phyloP scores from a whole-genome alignment of 2,888 invertebrate species.

The Thelaira solivaga region DNA sequence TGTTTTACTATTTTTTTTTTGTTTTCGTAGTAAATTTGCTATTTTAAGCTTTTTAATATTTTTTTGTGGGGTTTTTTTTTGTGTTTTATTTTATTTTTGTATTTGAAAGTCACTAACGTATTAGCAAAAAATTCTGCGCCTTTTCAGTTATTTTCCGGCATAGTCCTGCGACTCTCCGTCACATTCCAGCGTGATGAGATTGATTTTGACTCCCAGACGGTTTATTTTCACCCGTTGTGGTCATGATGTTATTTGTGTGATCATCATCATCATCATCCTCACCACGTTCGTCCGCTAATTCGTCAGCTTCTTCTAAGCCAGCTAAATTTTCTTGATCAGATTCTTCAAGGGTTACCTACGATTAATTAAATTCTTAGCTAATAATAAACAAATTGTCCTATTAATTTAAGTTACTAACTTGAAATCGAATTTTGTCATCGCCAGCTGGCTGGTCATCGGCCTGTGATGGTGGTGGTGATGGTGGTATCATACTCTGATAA shows the following conservation, averaged over 20 bases:
- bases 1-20: constrained; percentile 49
- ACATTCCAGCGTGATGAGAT: constrained; percentile 85
- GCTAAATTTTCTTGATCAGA: constrained; percentile 77
- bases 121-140: constrained; percentile 92
- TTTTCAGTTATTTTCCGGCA: constrained; percentile 93
- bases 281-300: constrained; percentile 69
- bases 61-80: constrained; percentile 59
- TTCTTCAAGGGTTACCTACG: constrained; percentile 90
- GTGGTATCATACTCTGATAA: constrained; percentile 96
- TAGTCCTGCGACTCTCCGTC: constrained; percentile 94
- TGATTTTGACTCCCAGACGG: constrained; percentile 79
- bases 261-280: constrained; percentile 42
- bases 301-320: constrained; percentile 82
- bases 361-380: not conserved
- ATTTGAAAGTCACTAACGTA: constrained; percentile 80
- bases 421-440: constrained; percentile 86
- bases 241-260: constrained; percentile 58
- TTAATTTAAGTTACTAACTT: constrained; percentile 77
- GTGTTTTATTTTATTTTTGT: constrained; percentile 56
- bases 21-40: constrained; percentile 59
- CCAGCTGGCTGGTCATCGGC: constrained; percentile 78
- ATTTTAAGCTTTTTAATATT: constrained; percentile 58
- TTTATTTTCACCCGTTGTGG: constrained; percentile 67
- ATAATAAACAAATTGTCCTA: not conserved
- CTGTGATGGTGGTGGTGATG: constrained; percentile 88